phyloP scores from a whole-genome alignment of 2,797 vertebrate species.

The Siniperca undulata region DNA sequence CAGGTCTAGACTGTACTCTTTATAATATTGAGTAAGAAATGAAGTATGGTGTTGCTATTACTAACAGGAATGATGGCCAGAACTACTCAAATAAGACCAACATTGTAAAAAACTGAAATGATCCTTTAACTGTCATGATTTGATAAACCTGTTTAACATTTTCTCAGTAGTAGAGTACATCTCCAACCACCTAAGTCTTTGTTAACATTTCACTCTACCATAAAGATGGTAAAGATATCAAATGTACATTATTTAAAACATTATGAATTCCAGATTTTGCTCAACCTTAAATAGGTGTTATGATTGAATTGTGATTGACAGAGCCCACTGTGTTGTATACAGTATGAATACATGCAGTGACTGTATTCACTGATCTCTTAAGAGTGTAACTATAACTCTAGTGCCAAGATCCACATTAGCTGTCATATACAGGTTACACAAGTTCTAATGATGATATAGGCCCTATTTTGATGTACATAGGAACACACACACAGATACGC shows the following conservation, averaged over 20 bases:
- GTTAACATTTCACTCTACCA: background rate
- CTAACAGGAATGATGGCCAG: background rate
- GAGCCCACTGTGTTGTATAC: background rate
- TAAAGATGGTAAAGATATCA: background rate
- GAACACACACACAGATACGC: background rate
- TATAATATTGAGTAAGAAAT: too few relatives aligned
- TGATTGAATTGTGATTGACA: conserved; percentile 10
- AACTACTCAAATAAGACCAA: background rate
- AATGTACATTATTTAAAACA: background rate
- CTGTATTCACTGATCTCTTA: background rate
- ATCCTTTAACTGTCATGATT: background rate
- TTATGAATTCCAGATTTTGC: background rate
- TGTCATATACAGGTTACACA: conserved; percentile 24
- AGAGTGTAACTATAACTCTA: background rate
- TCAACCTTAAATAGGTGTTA: background rate
- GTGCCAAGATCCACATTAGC: background rate
- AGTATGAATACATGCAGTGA: background rate
- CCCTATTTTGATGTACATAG: background rate
- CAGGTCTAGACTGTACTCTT: too few relatives aligned
- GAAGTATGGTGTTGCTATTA: background rate
- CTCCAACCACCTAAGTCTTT: background rate
- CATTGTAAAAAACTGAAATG: background rate
- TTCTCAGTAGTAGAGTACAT: background rate
- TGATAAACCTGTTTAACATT: background rate
- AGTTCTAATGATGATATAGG: conserved; percentile 8